phyloP scores from a whole-genome alignment of 2,888 invertebrate species.

The Tyria jacobaeae region DNA sequence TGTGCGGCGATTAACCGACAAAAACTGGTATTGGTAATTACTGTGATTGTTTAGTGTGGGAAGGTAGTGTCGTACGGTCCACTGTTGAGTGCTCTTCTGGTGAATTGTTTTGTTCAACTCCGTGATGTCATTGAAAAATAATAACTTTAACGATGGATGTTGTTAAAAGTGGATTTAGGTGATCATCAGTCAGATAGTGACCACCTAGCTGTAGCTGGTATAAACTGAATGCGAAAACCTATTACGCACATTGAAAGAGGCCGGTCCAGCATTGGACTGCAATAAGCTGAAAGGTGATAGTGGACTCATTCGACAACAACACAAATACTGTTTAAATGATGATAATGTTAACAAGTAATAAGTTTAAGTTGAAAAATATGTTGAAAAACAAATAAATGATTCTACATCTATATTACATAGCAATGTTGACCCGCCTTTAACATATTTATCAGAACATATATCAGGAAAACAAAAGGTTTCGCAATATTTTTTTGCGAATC shows the following conservation, averaged over 20 bases:
- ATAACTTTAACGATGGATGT: not conserved
- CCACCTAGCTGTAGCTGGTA: too few relatives aligned
- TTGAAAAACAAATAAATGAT: not conserved
- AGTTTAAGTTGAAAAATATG: too few relatives aligned
- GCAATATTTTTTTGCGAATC: not conserved
- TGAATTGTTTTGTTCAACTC: conserved; percentile 6
- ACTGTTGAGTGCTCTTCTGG: conserved; percentile 8
- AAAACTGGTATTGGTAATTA: conserved; percentile 58
- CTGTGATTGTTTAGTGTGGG: conserved; percentile 56
- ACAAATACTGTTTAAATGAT: too few relatives aligned
- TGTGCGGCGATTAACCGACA: conserved; percentile 68
- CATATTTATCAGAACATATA: conserved; percentile 1
- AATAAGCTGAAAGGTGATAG: too few relatives aligned
- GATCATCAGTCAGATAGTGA: too few relatives aligned
- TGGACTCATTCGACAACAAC: too few relatives aligned
- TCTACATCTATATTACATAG: not conserved
- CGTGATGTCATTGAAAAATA: conserved; percentile 3
- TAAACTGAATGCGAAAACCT: too few relatives aligned
- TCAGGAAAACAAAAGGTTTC: not conserved
- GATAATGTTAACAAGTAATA: too few relatives aligned
- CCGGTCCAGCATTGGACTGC: too few relatives aligned
- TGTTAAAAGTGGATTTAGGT: too few relatives aligned
- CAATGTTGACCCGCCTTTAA: not conserved
- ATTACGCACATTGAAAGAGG: too few relatives aligned
- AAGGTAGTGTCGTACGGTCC: conserved; percentile 11